Evolutionary conservation across 2,113 vertebrate species (phyloP).

Genomic region (Nestor notabilis): DNA sequence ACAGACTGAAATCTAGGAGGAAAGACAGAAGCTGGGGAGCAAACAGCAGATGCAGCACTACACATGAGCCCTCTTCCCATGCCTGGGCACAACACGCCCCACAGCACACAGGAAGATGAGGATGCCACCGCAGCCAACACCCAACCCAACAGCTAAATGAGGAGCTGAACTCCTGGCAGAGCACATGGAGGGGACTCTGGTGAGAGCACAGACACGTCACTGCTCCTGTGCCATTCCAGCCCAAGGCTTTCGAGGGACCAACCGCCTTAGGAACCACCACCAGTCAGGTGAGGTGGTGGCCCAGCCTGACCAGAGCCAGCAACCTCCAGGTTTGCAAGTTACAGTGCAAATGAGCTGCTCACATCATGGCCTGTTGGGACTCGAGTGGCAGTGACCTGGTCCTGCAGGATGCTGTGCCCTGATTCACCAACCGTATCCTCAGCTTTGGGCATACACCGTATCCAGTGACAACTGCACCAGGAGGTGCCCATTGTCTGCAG

Average conservation of each 20-base stretch:
- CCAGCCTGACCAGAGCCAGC: not conserved
- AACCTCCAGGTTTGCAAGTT: rapidly evolving
- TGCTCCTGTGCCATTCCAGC: too few relatives aligned
- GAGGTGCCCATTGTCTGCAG: not conserved
- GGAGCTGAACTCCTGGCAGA: not conserved
- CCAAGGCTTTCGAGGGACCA: not conserved
- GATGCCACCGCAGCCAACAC: not conserved
- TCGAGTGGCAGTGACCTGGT: not conserved
- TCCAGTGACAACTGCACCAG: not conserved
- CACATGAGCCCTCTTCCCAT: not conserved
- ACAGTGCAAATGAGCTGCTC: rapidly evolving
- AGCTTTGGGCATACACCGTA: rapidly evolving
- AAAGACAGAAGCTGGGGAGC: not conserved
- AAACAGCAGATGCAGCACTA: not conserved
- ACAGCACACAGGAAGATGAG: not conserved
- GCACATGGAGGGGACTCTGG: rapidly evolving
- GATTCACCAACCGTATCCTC: not conserved
- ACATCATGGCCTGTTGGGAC: not conserved
- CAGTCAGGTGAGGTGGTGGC: not conserved
- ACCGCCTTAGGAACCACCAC: not conserved
- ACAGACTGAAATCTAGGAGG: not conserved
- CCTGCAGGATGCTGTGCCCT: not conserved
- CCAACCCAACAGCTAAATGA: not conserved
- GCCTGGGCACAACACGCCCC: rapidly evolving
- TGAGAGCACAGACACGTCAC: not conserved